Conservation (phyloP, 1,140 invertebrate genomes). For the Helicoverpa armigera region DNA sequence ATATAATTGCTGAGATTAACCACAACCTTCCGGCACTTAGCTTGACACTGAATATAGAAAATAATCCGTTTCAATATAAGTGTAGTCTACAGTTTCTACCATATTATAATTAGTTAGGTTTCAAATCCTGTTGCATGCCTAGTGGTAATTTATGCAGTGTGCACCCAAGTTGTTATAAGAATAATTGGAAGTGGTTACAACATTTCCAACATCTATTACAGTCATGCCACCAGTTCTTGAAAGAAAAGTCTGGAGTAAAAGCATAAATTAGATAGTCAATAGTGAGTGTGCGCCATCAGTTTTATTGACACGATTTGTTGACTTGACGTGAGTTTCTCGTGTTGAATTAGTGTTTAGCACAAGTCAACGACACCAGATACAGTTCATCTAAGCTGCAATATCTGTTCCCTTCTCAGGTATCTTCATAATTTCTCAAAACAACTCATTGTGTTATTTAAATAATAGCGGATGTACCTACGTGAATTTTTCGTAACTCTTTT, state of each 20-base stretch:
- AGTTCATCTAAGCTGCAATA: conserved; percentile 43
- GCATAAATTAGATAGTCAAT: conserved; percentile 4
- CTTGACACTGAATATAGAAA: conserved; percentile 54
- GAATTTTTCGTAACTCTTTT: conserved; percentile 82
- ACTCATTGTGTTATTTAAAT: conserved; percentile 61
- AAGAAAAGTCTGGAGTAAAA: conserved; percentile 16
- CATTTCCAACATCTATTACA: neutral
- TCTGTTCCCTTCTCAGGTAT: conserved; percentile 60
- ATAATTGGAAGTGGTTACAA: conserved; percentile 5
- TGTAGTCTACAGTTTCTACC: neutral
- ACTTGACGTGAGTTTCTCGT: conserved; percentile 17
- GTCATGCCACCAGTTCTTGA: neutral
- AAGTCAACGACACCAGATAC: conserved; percentile 52
- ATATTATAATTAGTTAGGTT: conserved; percentile 41
- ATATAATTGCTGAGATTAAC: conserved; percentile 63
- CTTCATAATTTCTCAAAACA: conserved; percentile 62
- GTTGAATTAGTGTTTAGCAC: conserved; percentile 32
- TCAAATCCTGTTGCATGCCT: conserved; percentile 38
- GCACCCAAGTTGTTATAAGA: neutral
- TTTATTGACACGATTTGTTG: conserved; percentile 17
- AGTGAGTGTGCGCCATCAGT: conserved; percentile 6
- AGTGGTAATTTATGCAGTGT: conserved; percentile 1
- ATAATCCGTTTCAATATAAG: conserved; percentile 44
- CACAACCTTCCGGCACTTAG: conserved; percentile 50
- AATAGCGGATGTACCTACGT: conserved; percentile 70